Percentiles rank a stretch among this genome's conserved stretches.
phyloP scores from a whole-genome alignment of 1,140 invertebrate species.

The Dinoponera quadriceps region DNA sequence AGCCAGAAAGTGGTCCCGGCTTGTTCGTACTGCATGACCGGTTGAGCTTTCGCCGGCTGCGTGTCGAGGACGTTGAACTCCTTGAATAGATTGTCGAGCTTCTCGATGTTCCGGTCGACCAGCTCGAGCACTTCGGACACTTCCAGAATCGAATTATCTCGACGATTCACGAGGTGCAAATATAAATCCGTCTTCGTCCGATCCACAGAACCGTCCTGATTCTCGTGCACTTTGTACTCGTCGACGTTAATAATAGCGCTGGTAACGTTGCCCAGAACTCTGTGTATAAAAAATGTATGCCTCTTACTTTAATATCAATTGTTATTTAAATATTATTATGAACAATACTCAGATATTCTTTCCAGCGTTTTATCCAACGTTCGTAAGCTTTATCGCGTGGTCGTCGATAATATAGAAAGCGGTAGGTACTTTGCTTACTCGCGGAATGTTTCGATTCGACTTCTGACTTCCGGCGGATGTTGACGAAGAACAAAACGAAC shows the following conservation, averaged over 20 bases:
- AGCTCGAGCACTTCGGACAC: slow-evolving; percentile 93
- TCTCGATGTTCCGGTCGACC: slow-evolving; percentile 96
- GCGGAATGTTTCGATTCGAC: slow-evolving; percentile 92
- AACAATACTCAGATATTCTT: neutral
- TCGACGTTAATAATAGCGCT: slow-evolving; percentile 97
- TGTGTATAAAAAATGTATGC: slow-evolving; percentile 79
- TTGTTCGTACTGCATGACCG: slow-evolving; percentile 86
- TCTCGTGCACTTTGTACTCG: slow-evolving; percentile 96
- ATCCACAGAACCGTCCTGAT: slow-evolving; percentile 96
- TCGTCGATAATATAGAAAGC: slow-evolving; percentile 1
- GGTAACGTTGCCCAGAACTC: slow-evolving; percentile 93
- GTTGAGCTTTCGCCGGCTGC: slow-evolving; percentile 91
- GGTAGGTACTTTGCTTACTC: slow-evolving; percentile 87
- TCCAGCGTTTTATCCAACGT: neutral
- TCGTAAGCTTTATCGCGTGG: neutral
- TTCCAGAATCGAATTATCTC: slow-evolving; percentile 96
- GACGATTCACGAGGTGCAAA: slow-evolving; percentile 95
- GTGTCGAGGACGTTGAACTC: slow-evolving; percentile 96
- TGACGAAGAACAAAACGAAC: slow-evolving; percentile 96
- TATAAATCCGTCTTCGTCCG: slow-evolving; percentile 97
- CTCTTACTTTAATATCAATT: slow-evolving; percentile 4
- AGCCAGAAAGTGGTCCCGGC: slow-evolving; percentile 90
- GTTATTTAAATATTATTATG: slow-evolving; percentile 18
- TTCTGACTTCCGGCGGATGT: slow-evolving; percentile 93
- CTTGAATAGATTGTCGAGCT: slow-evolving; percentile 95